Base-by-base conservation (phyloP, 1,140 invertebrate species). In the Coelopa frigida region DNA sequence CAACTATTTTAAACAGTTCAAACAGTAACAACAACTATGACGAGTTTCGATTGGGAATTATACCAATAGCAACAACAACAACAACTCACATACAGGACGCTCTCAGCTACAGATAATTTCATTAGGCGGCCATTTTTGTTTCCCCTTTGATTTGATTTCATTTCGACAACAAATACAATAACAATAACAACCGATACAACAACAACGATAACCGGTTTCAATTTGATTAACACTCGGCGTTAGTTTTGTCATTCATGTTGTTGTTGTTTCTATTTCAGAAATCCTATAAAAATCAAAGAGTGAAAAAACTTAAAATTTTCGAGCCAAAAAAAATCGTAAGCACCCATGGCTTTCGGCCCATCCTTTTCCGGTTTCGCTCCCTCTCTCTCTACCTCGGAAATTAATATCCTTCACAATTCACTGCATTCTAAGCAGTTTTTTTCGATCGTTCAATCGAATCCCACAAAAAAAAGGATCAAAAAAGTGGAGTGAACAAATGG, bases 141-240 rank as follows among this genome's bases (percentile, higher is more conserved):
- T 42, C 32, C 24, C 24, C 40, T 42, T 42, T 42, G 23, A 42
- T 42, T 42, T 42, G 24, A 17, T 29, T 42, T 42, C 40, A 29
- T 29, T 29, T 8, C 27, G 21, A 10, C 17, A 29, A 14, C 14
- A 42, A 27, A 26, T 42, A 22, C 12, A 17, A 29, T 17, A 12
- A 17, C 17, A 22, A 23, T 39, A 12, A 7, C 18, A 18, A 20
- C 21, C 32, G 5, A 37, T 27, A 8, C 21, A 3, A 12, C 18
- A n/a, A 20, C 22, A 6, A 21, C 22, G 20, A 37, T 14, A 21
- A 21, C 1, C 22, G 1, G 24, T 17, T 42, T 29, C 24, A 29
- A 42, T 42, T 42, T 42, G 24, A 42, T 42, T 42, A 27, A 42
- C 40, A 29, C 40, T 20, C 18, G 20, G n/a, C n/a, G 27, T 42